Evolutionary conservation across 2,113 vertebrate species (phyloP).

Genomic region (Bettongia penicillata): DNA sequence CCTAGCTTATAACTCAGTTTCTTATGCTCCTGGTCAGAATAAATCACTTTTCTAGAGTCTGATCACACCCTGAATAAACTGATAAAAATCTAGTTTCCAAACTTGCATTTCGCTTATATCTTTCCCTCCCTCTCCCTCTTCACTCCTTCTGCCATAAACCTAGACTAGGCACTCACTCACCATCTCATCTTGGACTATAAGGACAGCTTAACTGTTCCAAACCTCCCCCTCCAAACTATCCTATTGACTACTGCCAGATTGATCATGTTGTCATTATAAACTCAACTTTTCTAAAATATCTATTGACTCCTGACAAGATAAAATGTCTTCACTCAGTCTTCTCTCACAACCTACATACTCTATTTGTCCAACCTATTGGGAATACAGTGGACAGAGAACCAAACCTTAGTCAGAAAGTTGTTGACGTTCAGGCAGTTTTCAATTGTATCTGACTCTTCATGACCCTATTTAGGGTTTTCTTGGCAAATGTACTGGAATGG

Average conservation of each 20-base stretch:
- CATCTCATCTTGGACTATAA: background rate
- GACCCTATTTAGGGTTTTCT: too few species aligned
- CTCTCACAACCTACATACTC: background rate
- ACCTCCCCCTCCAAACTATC: background rate
- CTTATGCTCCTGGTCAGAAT: background rate
- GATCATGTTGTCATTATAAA: background rate
- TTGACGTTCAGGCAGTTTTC: too few species aligned
- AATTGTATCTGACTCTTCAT: too few species aligned
- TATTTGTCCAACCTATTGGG: too few species aligned
- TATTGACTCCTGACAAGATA: background rate
- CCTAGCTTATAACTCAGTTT: background rate
- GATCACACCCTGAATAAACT: background rate
- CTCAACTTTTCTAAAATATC: background rate
- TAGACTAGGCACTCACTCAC: background rate
- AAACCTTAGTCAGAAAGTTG: too few species aligned
- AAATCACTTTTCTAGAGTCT: background rate
- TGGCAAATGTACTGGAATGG: too few species aligned
- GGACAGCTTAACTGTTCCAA: background rate
- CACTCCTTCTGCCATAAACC: background rate
- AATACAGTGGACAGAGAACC: too few species aligned
- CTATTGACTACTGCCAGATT: background rate
- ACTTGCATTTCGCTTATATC: background rate
- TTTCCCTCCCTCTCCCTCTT: background rate
- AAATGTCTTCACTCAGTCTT: background rate
- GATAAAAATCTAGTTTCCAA: background rate